phyloP scores from a whole-genome alignment of 2,797 vertebrate species.

The Onychomys leucogaster region DNA sequence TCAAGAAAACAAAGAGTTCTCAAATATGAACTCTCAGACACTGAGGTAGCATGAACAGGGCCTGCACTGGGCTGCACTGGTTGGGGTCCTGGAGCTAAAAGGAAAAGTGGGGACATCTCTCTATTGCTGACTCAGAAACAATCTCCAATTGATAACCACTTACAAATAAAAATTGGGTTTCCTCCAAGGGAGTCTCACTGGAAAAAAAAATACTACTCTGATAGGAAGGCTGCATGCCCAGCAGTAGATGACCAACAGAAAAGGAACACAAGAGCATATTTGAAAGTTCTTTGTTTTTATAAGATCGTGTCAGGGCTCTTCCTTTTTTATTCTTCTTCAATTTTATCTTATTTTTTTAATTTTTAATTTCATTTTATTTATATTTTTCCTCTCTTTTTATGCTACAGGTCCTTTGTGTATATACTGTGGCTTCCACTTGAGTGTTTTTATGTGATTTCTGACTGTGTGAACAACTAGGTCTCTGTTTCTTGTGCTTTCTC shows the following conservation, averaged over 20 bases:
- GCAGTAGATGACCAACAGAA: neutral
- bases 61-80: neutral
- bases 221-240: neutral
- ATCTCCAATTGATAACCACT: neutral
- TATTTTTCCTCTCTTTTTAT: neutral
- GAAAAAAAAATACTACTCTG: neutral
- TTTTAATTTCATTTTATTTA: neutral
- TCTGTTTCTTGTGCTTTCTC: neutral
- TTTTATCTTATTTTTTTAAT: neutral
- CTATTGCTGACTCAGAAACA: neutral
- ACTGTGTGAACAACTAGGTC: neutral
- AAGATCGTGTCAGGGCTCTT: no score
- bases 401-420: no score
- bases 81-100: neutral
- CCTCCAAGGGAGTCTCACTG: neutral
- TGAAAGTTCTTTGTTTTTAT: neutral
- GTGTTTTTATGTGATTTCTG: neutral
- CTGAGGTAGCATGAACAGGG: no score
- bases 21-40: neutral
- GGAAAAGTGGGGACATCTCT: no score
- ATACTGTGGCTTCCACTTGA: neutral
- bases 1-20: neutral
- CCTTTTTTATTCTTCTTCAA: neutral
- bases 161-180: neutral
- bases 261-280: neutral